A percentile compares a stretch with the other conserved stretches of the same genome.
phyloP scores from a whole-genome alignment of 2,113 vertebrate species.

The Protobothrops mucrosquamatus region DNA sequence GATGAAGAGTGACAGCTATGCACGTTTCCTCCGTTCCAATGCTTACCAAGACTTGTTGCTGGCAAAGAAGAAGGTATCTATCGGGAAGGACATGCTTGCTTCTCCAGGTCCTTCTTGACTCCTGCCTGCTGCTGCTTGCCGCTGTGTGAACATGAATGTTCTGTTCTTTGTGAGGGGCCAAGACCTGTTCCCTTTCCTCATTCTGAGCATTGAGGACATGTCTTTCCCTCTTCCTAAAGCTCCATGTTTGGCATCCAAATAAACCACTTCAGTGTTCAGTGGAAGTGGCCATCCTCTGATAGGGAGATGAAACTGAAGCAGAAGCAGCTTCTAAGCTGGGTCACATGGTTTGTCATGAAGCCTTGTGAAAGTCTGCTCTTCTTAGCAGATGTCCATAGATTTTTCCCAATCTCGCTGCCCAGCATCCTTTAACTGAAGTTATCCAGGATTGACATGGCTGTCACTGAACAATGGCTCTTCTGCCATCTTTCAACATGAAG shows the following conservation, averaged over 20 bases:
- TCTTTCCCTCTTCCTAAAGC: conserved; percentile 27
- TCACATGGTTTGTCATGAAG: not conserved
- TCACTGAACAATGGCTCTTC: not conserved
- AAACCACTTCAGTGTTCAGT: not conserved
- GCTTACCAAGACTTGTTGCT: conserved; percentile 93
- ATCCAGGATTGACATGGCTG: not conserved
- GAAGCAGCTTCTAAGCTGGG: not conserved
- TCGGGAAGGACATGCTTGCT: conserved; percentile 70
- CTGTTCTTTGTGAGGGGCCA: conserved; percentile 25
- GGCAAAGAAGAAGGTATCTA: conserved; percentile 92
- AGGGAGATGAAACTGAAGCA: not conserved
- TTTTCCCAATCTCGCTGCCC: not conserved
- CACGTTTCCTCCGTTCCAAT: conserved; percentile 92
- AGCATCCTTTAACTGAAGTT: not conserved
- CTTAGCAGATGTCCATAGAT: not conserved
- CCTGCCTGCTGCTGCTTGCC: conserved; percentile 77
- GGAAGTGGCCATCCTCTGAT: not conserved
- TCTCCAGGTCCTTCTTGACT: conserved; percentile 67
- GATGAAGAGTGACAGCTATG: conserved; percentile 99
- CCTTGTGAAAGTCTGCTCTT: not conserved
- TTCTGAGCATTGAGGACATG: conserved; percentile 49
- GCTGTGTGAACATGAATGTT: conserved; percentile 66
- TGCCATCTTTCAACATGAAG: not conserved
- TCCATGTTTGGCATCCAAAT: conserved; percentile 34
- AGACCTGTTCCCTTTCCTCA: conserved; percentile 37